These are phyloP conservation scores for Peromyscus eremicus DNA, from an alignment of 2,797 vertebrate genomes.

Conservation along the genomic window DNA sequence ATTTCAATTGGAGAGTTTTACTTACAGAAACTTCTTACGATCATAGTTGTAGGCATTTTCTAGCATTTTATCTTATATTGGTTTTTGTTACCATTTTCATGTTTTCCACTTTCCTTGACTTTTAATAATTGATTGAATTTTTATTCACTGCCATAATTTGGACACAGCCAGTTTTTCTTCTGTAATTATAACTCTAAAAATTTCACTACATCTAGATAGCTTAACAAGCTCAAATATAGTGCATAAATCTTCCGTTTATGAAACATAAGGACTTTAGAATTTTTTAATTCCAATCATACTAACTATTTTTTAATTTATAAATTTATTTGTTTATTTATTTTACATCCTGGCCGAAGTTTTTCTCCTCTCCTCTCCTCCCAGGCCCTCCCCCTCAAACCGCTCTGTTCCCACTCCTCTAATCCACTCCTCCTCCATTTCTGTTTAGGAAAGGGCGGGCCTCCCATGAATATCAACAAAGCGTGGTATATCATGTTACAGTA, in stretches of 20 bases:
- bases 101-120: neutral
- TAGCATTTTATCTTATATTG: neutral
- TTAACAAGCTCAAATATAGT: neutral
- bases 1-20: neutral
- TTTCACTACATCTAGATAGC: neutral
- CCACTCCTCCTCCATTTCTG: neutral
- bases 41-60: neutral
- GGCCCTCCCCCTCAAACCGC: neutral
- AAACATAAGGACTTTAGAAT: neutral
- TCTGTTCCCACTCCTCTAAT: neutral
- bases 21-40: neutral
- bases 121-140: neutral
- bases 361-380: neutral
- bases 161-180: neutral
- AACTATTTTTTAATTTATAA: neutral
- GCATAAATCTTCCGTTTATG: neutral
- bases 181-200: neutral
- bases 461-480: too few relatives aligned
- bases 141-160: neutral
- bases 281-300: neutral
- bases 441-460: too few relatives aligned
- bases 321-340: neutral
- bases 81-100: neutral
- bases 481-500: too few relatives aligned
- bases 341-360: neutral